Base-by-base conservation (phyloP, 2,888 invertebrate genomes). In the Hirtodrosophila histrioides region DNA sequence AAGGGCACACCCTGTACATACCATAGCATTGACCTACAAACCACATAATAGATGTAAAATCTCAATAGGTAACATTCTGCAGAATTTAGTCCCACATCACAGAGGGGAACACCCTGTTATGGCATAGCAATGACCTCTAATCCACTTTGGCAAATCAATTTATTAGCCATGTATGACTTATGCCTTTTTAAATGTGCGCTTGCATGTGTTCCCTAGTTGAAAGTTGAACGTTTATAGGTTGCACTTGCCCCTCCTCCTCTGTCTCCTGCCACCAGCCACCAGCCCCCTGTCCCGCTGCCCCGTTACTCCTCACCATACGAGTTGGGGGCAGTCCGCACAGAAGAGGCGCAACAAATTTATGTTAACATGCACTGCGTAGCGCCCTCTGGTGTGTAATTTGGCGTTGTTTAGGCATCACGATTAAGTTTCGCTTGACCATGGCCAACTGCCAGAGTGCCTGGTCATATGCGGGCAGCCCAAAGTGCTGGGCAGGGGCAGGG, bases 91-190 rank as follows among this genome's bases (percentile, higher is more conserved):
- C 9, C 11, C 1, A 1, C 9, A 36, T 48, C 1, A 27, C 10
- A 3, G 4, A 7, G 5, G 0, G 8, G 10, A 50, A 6, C 68
- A 76, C 84, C 88, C 80, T 83, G 65, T 83, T 58, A 0, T 35
- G 35, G 40, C 54, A 62, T 60, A 70, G 69, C 86, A 86, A 68
- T 67, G 88, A 81, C 69, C 83, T 69, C 79, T 87, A 87, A 85
- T 87, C 88, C 88, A 85, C 85, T 83, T 81, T 82, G 64, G 86
- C 77, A 82, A 90, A 89, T 89, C 89, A 89, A 89, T 90, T 90
- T 89, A 89, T 89, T 90, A 89, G 89, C 85, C 85, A 86, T 60
- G 86, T 85, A 89, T 89, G 88, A 90, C 89, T 89, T 89, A 89
- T 89, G 89, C 88, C 75, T 89, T 89, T 89, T 90, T 90, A 90